Base-by-base conservation (phyloP, 2,113 vertebrate genomes). In the Pandion haliaetus region DNA sequence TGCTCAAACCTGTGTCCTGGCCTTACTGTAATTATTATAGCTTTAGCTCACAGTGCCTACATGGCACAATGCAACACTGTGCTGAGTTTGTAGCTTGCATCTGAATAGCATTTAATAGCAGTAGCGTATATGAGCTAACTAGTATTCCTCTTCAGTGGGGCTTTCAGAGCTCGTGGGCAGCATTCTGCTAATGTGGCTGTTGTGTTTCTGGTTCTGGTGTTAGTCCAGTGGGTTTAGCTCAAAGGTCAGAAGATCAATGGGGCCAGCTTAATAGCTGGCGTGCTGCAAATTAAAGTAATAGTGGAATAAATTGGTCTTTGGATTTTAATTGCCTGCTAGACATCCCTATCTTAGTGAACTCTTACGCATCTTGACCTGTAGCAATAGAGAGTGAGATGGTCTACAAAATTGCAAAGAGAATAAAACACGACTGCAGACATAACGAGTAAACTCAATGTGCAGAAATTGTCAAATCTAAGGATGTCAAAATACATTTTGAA, bases 1-100 rank as follows among this genome's bases (percentile, higher is more conserved):
- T 40, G 45, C 25, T 94, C 72, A 81, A 59, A 58, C 50, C 31
- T 88, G n/a, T 61, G 47, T 32, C 11, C 17, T 78, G 72, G 38
- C n/a, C 29, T 82, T 40, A 14, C 3, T 79, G 73, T 63, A 62
- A 9, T 66, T 74, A 7, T 54, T 70, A 7, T 1, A 38, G 26
- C n/a, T 82, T 78, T 71, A 84, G 15, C 45, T 73, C 18, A 36
- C 21, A 80, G 82, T 12, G 36, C 24, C 59, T 82, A 2, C 2
- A 0, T 57, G 28, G 70, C 26, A 34, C 24, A 12, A 0, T 18
- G 25, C 6, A 16, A 13, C 0, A 2, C 47, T n/a, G 31, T 31
- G 44, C 79, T 32, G 42, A 50, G n/a, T 67, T 81, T 70, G 67
- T 55, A 28, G 82, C 44, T 62, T 28, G 38, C 31, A 9, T 13